These are phyloP conservation scores for Enteromius unitaeniatus DNA, from an alignment of 2,797 vertebrate species.

Conservation along the genomic window DNA sequence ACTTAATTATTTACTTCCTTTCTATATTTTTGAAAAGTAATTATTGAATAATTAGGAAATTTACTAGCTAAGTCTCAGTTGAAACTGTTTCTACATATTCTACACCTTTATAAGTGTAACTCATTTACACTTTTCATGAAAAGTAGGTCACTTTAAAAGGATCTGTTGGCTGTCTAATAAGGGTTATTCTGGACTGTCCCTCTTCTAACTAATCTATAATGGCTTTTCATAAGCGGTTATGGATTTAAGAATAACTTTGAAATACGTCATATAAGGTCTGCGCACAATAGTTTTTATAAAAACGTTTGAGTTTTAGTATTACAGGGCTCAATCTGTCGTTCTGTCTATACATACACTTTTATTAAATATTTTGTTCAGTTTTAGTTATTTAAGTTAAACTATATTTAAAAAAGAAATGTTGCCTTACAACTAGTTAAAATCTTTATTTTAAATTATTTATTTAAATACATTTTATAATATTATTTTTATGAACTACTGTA, in stretches of 20 bases:
- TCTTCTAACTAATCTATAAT: conserved; percentile 12
- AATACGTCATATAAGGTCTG: background rate
- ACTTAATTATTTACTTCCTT: background rate
- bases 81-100: background rate
- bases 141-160: conserved; percentile 2
- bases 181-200: background rate
- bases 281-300: no score
- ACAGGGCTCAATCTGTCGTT: no score
- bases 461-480: background rate
- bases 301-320: no score
- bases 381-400: background rate
- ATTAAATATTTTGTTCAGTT: background rate
- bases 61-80: background rate
- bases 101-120: background rate
- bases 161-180: background rate
- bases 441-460: background rate
- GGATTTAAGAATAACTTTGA: conserved; percentile 2
- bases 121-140: background rate
- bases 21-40: no score
- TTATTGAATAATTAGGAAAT: background rate
- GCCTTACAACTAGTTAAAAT: background rate
- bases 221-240: conserved; percentile 6
- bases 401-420: background rate
- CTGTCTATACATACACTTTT: background rate
- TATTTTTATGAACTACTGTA: background rate